Percentiles rank a stretch among this genome's conserved stretches.
Conservation (phyloP, 2,113 vertebrate species). For the Phaethornis superciliosus region DNA sequence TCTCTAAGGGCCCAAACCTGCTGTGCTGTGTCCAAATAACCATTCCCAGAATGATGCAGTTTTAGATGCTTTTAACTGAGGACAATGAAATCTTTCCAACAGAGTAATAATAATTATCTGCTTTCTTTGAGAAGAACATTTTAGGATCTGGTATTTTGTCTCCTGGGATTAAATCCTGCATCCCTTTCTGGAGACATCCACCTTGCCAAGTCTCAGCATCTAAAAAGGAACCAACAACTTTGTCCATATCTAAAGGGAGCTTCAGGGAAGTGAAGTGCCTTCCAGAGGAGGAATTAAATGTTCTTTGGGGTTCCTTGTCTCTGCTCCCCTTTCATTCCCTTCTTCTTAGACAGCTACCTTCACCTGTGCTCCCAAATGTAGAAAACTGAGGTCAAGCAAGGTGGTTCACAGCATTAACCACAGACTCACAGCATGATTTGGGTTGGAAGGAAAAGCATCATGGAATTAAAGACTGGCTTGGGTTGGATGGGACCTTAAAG, state of each 20-base stretch:
- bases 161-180: not conserved
- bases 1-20: not conserved
- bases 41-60: accelerated
- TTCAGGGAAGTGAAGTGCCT: not conserved
- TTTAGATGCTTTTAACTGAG: not conserved
- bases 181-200: not conserved
- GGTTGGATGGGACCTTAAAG: too few relatives aligned
- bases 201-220: not conserved
- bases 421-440: too few relatives aligned
- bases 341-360: not conserved
- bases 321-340: not conserved
- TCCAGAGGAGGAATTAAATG: not conserved
- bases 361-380: accelerated
- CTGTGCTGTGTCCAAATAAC: not conserved
- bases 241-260: not conserved
- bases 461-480: too few relatives aligned
- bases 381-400: not conserved
- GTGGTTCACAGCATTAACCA: not conserved
- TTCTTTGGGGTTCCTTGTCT: not conserved
- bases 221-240: not conserved
- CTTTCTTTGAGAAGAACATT: not conserved
- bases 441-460: too few relatives aligned
- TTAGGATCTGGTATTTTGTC: not conserved
- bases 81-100: not conserved
- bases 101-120: not conserved